Conservation (phyloP, 2,888 invertebrate species). For the Aricia artaxerxes region DNA sequence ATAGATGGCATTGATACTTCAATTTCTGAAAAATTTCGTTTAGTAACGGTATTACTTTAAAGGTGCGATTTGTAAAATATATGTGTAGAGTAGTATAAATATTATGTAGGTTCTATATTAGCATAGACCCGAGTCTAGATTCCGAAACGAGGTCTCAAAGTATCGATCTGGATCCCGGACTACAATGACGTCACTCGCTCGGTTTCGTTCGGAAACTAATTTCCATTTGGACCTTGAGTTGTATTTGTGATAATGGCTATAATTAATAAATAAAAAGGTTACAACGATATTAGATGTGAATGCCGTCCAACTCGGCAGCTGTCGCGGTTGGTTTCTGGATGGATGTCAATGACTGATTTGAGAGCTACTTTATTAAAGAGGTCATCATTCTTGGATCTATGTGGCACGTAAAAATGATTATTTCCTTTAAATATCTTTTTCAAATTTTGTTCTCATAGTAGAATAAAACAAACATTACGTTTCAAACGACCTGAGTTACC, state of each 20-base stretch:
- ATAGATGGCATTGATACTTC: no score
- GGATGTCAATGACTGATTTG: constrained; percentile 13
- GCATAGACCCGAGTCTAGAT: neutral
- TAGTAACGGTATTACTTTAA: no score
- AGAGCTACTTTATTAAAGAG: neutral
- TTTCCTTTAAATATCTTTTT: neutral
- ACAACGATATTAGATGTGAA: constrained; percentile 6
- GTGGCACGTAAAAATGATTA: neutral
- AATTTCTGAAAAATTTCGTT: no score
- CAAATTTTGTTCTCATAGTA: no score
- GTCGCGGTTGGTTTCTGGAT: neutral
- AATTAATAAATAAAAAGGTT: constrained; percentile 19
- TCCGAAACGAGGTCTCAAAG: constrained; percentile 10
- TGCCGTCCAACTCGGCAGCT: constrained; percentile 17
- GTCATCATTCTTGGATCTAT: neutral
- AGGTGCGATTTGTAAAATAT: neutral
- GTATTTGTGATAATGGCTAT: neutral
- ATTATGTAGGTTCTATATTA: neutral
- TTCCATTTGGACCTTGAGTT: constrained; percentile 11
- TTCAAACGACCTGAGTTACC: no score
- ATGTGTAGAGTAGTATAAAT: neutral
- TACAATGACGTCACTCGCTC: constrained; percentile 9
- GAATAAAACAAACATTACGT: no score
- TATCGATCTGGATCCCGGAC: constrained; percentile 16
- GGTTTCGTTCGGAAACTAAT: constrained; percentile 5